phyloP scores from a whole-genome alignment of 2,888 invertebrate species.

The Caenorhabditis angaria region DNA sequence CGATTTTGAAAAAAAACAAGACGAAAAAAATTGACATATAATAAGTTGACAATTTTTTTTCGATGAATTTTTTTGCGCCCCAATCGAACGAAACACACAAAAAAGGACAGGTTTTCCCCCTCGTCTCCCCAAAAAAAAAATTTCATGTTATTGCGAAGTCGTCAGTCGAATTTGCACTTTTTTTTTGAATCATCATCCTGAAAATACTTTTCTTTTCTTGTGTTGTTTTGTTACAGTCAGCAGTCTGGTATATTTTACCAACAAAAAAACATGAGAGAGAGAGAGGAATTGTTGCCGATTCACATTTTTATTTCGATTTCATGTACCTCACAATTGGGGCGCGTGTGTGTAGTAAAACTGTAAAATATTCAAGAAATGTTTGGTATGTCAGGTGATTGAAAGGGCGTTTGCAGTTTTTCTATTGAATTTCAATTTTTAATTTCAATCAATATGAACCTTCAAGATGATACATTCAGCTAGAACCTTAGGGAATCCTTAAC shows the following conservation, averaged over 20 bases:
- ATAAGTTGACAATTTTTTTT: not conserved
- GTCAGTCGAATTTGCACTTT: not conserved
- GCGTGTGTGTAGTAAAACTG: no score
- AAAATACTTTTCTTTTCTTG: not conserved
- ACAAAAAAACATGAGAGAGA: no score
- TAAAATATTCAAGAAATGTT: not conserved
- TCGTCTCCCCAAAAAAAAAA: slow-evolving; percentile 1
- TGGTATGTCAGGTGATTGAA: not conserved
- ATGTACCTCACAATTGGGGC: no score
- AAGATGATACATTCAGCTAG: no score
- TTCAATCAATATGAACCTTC: no score
- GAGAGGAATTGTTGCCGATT: not conserved
- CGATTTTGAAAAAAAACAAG: no score
- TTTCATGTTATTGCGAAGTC: no score
- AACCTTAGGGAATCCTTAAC: no score
- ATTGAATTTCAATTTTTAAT: no score
- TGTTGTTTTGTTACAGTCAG: not conserved
- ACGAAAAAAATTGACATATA: no score
- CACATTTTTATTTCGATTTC: not conserved
- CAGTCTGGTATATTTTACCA: no score
- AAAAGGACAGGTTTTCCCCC: not conserved
- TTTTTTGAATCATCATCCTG: slow-evolving; percentile 1
- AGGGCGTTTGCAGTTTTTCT: not conserved
- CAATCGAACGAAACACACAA: no score
- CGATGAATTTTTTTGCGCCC: not conserved